phyloP scores from a whole-genome alignment of 2,797 vertebrate species.

The Schizopygopsis malacanthus region DNA sequence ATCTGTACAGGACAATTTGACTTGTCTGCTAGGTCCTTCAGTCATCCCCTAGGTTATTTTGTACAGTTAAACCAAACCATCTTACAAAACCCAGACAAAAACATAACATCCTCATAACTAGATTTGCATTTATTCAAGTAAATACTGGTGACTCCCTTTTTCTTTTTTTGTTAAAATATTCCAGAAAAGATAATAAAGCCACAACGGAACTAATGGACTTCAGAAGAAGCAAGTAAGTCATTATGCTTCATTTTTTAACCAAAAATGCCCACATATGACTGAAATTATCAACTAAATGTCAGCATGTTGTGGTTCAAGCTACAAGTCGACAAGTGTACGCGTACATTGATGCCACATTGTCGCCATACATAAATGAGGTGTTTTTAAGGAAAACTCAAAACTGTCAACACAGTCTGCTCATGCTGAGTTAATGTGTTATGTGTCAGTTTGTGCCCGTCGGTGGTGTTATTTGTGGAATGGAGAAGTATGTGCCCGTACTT shows the following conservation, averaged over 20 bases:
- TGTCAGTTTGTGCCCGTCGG: slow-evolving; percentile 29
- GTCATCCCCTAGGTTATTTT: background rate
- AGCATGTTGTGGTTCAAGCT: background rate
- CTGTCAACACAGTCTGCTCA: background rate
- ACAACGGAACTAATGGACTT: background rate
- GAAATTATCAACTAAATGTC: background rate
- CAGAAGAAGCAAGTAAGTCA: background rate
- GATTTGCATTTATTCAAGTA: background rate
- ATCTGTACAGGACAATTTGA: slow-evolving; percentile 24
- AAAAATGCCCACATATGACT: background rate
- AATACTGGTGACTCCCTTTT: background rate
- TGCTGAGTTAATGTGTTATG: slow-evolving; percentile 23
- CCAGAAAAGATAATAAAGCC: background rate
- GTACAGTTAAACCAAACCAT: background rate
- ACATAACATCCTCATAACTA: background rate
- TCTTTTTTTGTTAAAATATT: background rate
- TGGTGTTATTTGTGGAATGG: slow-evolving; percentile 42
- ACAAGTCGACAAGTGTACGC: background rate
- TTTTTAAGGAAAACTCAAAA: slow-evolving; percentile 20
- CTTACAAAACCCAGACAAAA: background rate
- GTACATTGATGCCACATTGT: background rate
- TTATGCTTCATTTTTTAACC: background rate
- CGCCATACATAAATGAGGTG: background rate
- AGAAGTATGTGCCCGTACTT: slow-evolving; percentile 59
- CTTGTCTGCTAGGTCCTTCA: background rate